phyloP scores from a whole-genome alignment of 2,888 invertebrate genomes.

The Eupithecia subumbrata region DNA sequence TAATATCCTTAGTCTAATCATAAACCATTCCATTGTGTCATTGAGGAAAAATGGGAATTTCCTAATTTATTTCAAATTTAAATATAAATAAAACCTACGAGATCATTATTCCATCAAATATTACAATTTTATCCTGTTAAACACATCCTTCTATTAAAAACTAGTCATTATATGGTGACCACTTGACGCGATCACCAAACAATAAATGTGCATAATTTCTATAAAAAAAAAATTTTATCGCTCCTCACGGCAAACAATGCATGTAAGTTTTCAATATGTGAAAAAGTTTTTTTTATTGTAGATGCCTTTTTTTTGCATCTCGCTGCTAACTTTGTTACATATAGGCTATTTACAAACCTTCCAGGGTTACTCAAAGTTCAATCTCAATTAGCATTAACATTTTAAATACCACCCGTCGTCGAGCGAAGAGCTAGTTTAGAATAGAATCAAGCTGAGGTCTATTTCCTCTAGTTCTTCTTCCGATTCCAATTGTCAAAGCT shows the following conservation, averaged over 20 bases:
- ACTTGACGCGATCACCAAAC: not conserved
- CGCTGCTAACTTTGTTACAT: no score
- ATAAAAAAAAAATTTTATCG: not conserved
- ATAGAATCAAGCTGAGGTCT: no score
- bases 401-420: no score
- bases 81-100: not conserved
- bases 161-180: not conserved
- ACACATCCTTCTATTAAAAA: not conserved
- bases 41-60: not conserved
- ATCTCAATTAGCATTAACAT: no score
- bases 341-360: no score
- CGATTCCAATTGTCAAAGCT: no score
- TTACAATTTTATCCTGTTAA: not conserved
- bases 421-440: no score
- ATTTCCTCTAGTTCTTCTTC: no score
- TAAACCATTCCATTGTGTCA: not conserved
- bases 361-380: no score
- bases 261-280: slow-evolving; percentile 6
- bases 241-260: not conserved
- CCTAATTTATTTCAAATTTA: not conserved
- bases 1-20: no score
- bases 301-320: no score
- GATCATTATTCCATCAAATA: not conserved
- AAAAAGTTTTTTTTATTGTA: no score
- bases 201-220: not conserved